A percentile compares a stretch with the other conserved stretches of the same genome.
Evolutionary conservation across 2,797 vertebrate genomes (phyloP).

Genomic region (Hydrocynus forskahlii): DNA sequence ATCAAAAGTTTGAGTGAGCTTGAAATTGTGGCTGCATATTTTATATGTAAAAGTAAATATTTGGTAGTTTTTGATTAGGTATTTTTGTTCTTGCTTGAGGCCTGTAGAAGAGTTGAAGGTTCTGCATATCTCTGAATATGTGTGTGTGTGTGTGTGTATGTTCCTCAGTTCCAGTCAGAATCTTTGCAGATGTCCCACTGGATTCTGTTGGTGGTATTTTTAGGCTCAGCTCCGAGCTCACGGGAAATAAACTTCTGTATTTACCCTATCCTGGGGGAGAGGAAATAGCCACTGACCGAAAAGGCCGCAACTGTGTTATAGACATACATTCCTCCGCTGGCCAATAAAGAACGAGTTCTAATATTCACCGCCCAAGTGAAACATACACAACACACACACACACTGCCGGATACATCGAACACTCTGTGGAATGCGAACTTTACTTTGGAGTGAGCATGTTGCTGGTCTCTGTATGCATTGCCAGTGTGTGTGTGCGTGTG

Average conservation of each 20-base stretch:
- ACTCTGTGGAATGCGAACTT: constrained; percentile 78
- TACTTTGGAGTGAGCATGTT: constrained; percentile 73
- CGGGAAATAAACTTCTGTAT: constrained; percentile 59
- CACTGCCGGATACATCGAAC: constrained; percentile 54
- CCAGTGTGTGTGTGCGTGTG: constrained; percentile 59
- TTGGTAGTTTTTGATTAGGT: background rate
- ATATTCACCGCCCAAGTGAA: constrained; percentile 22
- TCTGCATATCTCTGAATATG: no score
- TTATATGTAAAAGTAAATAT: background rate
- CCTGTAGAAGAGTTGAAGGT: background rate
- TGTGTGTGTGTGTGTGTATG: background rate
- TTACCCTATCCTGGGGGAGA: constrained; percentile 57
- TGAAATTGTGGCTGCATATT: background rate
- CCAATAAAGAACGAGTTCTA: constrained; percentile 28
- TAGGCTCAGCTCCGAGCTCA: constrained; percentile 44
- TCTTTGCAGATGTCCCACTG: constrained; percentile 40
- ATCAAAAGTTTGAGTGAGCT: background rate
- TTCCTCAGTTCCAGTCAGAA: background rate
- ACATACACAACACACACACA: constrained; percentile 54
- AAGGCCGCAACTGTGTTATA: constrained; percentile 55
- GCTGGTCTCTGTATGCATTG: constrained; percentile 59
- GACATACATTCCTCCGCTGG: constrained; percentile 55
- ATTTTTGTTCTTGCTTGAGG: constrained; percentile 1
- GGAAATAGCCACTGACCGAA: constrained; percentile 58
- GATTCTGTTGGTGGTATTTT: constrained; percentile 59